Evolutionary conservation across 2,797 vertebrate genomes (phyloP).

Genomic region (Gymnothorax javanicus): DNA sequence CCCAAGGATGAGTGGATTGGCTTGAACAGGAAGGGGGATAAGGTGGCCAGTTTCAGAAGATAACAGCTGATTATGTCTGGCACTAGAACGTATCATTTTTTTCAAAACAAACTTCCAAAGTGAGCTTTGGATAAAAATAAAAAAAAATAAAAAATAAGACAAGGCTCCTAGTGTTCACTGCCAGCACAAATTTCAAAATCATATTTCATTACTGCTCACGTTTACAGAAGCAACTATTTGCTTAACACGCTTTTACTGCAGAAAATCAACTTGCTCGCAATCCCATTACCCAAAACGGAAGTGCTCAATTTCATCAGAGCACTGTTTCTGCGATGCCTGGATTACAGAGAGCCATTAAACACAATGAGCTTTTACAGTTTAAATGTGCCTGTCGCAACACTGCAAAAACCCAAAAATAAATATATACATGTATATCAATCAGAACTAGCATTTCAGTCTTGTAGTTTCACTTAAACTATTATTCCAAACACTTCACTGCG

Average conservation of each 20-base stretch:
- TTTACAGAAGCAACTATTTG: not conserved
- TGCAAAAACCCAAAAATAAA: no score
- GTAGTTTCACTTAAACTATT: no score
- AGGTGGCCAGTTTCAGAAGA: not conserved
- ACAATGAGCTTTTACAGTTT: not conserved
- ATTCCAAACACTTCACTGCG: no score
- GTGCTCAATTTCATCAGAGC: not conserved
- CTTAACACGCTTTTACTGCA: conserved; percentile 1
- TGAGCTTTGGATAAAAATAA: not conserved
- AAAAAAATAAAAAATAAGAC: not conserved
- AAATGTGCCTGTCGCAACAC: not conserved
- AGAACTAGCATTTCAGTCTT: no score
- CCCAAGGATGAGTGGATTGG: not conserved
- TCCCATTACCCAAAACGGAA: not conserved
- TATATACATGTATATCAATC: no score
- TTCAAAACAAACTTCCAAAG: conserved; percentile 1
- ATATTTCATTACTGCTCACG: not conserved
- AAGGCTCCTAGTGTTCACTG: not conserved
- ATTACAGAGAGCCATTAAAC: not conserved
- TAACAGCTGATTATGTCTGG: not conserved
- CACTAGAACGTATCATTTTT: not conserved
- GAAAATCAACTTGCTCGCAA: conserved; percentile 1
- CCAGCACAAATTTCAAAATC: not conserved
- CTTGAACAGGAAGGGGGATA: not conserved
- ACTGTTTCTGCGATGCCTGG: not conserved